phyloP scores from a whole-genome alignment of 2,888 invertebrate genomes.

The Argyra leucocephala region DNA sequence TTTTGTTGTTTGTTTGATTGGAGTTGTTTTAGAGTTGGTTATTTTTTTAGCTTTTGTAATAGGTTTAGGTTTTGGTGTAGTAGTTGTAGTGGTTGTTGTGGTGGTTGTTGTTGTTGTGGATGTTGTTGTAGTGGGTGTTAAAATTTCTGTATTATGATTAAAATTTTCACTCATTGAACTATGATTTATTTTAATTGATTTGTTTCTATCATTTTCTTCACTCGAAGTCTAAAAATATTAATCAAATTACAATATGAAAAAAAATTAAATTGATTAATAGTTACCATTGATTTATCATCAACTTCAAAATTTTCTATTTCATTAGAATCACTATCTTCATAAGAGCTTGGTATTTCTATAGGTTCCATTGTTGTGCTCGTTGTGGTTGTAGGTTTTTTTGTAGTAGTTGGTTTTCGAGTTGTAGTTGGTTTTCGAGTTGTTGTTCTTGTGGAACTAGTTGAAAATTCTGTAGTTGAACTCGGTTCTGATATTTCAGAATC shows the following conservation, averaged over 20 bases:
- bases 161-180: not conserved
- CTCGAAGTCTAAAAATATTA: not conserved
- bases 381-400: not conserved
- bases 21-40: conserved; percentile 13
- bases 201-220: not conserved
- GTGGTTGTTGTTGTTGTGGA: conserved; percentile 37
- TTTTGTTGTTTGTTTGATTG: conserved; percentile 12
- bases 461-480: conserved; percentile 35
- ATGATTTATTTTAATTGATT: not conserved
- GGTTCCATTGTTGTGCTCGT: not conserved
- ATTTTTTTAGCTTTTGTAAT: conserved; percentile 10
- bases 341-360: not conserved
- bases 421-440: conserved; percentile 14
- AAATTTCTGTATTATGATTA: not conserved
- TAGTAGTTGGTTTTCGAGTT: not conserved
- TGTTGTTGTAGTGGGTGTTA: conserved; percentile 27
- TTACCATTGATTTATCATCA: conserved; percentile 9
- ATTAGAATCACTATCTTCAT: not conserved
- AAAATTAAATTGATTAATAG: not conserved
- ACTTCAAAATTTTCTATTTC: conserved; percentile 7
- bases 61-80: conserved; percentile 16
- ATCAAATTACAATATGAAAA: not conserved
- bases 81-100: conserved; percentile 16
- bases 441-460: conserved; percentile 27
- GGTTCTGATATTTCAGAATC: conserved; percentile 23